Conservation (phyloP, 2,797 vertebrate species). For the Oophaga sylvatica region DNA sequence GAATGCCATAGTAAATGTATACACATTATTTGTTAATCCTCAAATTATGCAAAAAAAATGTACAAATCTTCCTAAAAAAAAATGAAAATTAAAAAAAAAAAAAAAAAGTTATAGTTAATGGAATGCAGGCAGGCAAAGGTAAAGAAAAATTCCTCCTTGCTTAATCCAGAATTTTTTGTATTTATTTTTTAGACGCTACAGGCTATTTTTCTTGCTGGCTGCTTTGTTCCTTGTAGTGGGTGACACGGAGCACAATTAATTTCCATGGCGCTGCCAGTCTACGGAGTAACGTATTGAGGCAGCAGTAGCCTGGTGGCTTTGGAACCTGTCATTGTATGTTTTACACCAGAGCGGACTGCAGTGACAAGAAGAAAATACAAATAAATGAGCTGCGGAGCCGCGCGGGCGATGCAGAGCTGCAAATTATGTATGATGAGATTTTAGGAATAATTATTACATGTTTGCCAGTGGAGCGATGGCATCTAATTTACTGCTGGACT, state of each 20-base stretch:
- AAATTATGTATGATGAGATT: conserved; percentile 47
- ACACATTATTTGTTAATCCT: not conserved
- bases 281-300: conserved; percentile 5
- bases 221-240: conserved; percentile 9
- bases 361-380: conserved; percentile 18
- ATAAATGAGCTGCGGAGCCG: conserved; percentile 10
- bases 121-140: not conserved
- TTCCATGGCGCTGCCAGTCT: conserved; percentile 11
- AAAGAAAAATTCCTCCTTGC: not conserved
- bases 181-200: not conserved
- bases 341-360: conserved; percentile 30
- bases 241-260: conserved; percentile 17
- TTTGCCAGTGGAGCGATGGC: conserved; percentile 40
- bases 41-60: not conserved
- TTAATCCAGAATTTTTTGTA: not conserved
- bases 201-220: conserved; percentile 20
- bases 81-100: not conserved
- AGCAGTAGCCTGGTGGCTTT: conserved; percentile 33
- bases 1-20: no score
- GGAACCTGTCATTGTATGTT: conserved; percentile 24
- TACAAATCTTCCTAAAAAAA: not conserved
- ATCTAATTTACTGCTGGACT: conserved; percentile 38
- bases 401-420: not conserved
- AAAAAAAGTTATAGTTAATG: not conserved
- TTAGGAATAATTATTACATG: conserved; percentile 30